Conservation (phyloP, 2,797 vertebrate species). For the Crossoptilon crossoptilon region DNA sequence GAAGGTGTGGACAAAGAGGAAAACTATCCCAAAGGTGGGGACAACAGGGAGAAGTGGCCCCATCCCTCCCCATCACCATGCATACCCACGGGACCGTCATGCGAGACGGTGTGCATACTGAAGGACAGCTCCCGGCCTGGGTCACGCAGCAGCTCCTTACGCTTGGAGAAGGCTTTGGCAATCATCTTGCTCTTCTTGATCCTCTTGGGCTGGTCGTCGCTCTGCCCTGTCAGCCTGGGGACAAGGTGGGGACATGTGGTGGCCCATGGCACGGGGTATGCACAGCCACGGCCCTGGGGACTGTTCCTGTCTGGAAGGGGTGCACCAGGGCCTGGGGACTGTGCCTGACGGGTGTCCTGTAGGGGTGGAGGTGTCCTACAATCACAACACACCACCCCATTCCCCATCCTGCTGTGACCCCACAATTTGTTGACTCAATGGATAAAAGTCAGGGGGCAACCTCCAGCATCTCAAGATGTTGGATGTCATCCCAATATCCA, state of each 20-base stretch:
- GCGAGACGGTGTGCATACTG: conserved; percentile 97
- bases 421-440: rapidly evolving
- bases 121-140: conserved; percentile 95
- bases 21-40: not conserved
- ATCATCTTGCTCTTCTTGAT: conserved; percentile 99
- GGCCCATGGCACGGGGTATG: too few species aligned
- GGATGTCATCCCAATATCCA: not conserved
- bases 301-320: not conserved
- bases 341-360: rapidly evolving
- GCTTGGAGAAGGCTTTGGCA: conserved; percentile 95
- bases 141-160: conserved; percentile 94
- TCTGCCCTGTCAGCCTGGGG: conserved; percentile 92
- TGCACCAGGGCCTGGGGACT: not conserved
- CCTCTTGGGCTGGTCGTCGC: conserved; percentile 95
- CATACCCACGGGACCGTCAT: conserved; percentile 96
- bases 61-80: rapidly evolving
- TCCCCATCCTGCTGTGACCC: not conserved
- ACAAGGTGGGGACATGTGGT: rapidly evolving
- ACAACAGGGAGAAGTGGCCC: rapidly evolving
- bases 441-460: not conserved
- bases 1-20: too few species aligned
- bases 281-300: rapidly evolving
- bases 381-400: rapidly evolving
- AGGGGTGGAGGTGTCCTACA: not conserved
- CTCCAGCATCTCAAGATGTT: not conserved